These are phyloP conservation scores for Tryphoninae sp. DNA, from an alignment of 2,888 invertebrate species.

Conservation along the genomic window DNA sequence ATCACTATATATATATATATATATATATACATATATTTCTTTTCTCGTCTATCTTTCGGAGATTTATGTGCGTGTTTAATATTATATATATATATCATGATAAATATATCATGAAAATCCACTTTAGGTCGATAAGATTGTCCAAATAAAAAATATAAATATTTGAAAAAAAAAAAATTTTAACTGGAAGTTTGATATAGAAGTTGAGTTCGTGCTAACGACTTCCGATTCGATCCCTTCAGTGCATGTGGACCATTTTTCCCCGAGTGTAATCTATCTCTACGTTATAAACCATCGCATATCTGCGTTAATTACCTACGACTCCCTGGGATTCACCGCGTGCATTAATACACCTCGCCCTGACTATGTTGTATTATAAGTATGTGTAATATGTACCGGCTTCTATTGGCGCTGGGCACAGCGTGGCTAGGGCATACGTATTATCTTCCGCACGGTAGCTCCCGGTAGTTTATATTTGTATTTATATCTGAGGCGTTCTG, in stretches of 20 bases:
- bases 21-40: neutral
- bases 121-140: too few species aligned
- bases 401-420: conserved; percentile 17
- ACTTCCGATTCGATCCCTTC: too few species aligned
- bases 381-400: conserved; percentile 8
- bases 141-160: conserved; percentile 17
- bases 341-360: conserved; percentile 24
- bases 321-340: conserved; percentile 35
- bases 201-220: too few species aligned
- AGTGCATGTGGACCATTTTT: too few species aligned
- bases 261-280: neutral
- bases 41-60: too few species aligned
- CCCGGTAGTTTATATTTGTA: conserved; percentile 19
- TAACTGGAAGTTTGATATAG: too few species aligned
- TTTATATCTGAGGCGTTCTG: neutral
- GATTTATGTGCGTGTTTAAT: too few species aligned
- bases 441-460: conserved; percentile 33
- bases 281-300: conserved; percentile 5
- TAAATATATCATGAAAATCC: too few species aligned
- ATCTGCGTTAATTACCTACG: conserved; percentile 57
- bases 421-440: neutral
- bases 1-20: neutral
- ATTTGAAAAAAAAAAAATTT: neutral
- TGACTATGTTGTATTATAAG: conserved; percentile 27
- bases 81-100: too few species aligned